These are phyloP conservation scores for Ctenochaetus hawaiiensis DNA, from an alignment of 2,797 vertebrate genomes.

Conservation along the genomic window DNA sequence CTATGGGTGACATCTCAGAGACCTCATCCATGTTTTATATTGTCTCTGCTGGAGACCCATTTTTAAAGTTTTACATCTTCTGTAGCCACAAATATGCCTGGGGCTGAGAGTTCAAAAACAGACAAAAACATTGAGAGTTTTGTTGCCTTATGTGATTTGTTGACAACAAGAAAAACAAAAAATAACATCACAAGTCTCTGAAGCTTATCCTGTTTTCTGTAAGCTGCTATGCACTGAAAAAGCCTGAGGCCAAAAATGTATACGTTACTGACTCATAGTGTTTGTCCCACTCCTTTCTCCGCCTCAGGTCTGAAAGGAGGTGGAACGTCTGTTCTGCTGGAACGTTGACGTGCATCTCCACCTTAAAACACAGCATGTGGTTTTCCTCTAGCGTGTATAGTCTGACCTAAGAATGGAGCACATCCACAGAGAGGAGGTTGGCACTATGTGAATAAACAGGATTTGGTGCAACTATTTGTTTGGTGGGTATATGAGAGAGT, in stretches of 20 bases:
- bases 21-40: too few species aligned
- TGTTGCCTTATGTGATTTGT: not conserved
- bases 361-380: constrained; percentile 92
- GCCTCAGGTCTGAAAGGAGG: constrained; percentile 91
- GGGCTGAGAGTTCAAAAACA: too few species aligned
- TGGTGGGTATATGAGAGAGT: constrained; percentile 3
- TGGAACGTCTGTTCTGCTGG: constrained; percentile 88
- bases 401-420: constrained; percentile 83
- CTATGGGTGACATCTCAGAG: too few species aligned
- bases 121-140: not conserved
- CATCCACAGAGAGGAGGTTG: constrained; percentile 18
- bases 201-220: constrained; percentile 6
- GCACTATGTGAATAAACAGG: constrained; percentile 14
- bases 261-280: constrained; percentile 89
- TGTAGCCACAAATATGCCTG: not conserved
- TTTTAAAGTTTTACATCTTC: not conserved
- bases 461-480: constrained; percentile 13
- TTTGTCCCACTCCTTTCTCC: constrained; percentile 92
- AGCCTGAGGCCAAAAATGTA: constrained; percentile 11
- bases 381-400: constrained; percentile 95
- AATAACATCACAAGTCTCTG: not conserved
- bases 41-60: too few species aligned
- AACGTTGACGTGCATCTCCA: constrained; percentile 89
- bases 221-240: not conserved
- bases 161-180: not conserved